Conservation (phyloP, 1,140 invertebrate species). For the Cydia fagiglandana region DNA sequence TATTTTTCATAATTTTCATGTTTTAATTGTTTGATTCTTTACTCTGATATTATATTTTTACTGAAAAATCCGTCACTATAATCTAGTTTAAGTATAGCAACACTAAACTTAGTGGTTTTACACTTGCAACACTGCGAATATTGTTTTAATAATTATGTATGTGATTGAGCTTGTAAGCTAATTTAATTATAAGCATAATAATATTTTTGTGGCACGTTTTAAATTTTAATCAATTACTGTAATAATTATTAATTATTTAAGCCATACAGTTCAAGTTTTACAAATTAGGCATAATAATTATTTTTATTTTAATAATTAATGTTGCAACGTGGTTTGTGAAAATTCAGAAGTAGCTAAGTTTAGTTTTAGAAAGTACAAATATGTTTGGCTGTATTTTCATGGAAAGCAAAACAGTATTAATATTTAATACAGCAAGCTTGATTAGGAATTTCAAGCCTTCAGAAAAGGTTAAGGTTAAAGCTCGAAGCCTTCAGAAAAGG, state of each 20-base stretch:
- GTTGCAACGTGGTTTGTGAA: constrained; percentile 40
- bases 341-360: constrained; percentile 22
- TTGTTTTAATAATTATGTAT: constrained; percentile 35
- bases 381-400: not conserved
- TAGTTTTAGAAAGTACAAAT: constrained; percentile 12
- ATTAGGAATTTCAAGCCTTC: not conserved
- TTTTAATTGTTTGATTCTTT: not conserved
- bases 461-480: too few species aligned
- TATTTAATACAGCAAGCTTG: not conserved
- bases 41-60: not conserved
- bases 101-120: constrained; percentile 54
- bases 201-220: constrained; percentile 48
- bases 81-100: constrained; percentile 44
- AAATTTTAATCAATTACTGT: constrained; percentile 38
- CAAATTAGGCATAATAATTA: constrained; percentile 51
- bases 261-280: constrained; percentile 45
- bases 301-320: constrained; percentile 38
- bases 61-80: not conserved
- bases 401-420: not conserved
- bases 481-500: too few species aligned
- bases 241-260: constrained; percentile 43
- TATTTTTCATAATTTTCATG: too few species aligned
- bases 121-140: constrained; percentile 60
- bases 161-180: constrained; percentile 16
- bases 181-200: constrained; percentile 9